These are phyloP conservation scores for Microcaecilia unicolor DNA, from an alignment of 2,797 vertebrate genomes.

Conservation along the genomic window DNA sequence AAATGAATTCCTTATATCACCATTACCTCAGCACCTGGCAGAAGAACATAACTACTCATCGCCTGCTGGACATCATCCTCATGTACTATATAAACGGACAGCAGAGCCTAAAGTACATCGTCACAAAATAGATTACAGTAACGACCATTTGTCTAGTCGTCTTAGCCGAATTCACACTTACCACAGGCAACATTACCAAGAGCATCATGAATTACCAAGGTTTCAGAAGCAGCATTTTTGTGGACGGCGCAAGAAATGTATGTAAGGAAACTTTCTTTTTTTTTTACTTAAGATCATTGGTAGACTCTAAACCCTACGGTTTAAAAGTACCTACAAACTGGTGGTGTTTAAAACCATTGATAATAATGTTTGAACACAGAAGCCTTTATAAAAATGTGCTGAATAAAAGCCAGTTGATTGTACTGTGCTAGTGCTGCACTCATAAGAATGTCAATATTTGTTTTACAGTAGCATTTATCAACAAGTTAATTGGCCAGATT, in stretches of 20 bases:
- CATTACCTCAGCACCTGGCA: constrained; percentile 78
- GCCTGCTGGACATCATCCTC: constrained; percentile 78
- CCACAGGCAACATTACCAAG: constrained; percentile 29
- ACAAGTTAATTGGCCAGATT: too few relatives aligned
- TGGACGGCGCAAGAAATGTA: constrained; percentile 98
- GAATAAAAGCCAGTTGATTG: too few relatives aligned
- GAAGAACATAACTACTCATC: constrained; percentile 74
- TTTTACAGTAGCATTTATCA: too few relatives aligned
- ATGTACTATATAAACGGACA: constrained; percentile 84
- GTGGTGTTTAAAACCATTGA: constrained; percentile 11
- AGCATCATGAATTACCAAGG: constrained; percentile 48
- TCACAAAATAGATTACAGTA: constrained; percentile 17
- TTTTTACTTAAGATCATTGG: constrained; percentile 25
- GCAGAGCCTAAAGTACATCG: constrained; percentile 67
- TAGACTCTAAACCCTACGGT: constrained; percentile 2
- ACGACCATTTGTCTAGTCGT: constrained; percentile 10
- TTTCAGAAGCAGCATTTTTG: constrained; percentile 86
- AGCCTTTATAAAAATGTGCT: too few relatives aligned
- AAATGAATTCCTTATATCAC: constrained; percentile 84
- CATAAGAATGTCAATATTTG: too few relatives aligned
- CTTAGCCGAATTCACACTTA: constrained; percentile 10
- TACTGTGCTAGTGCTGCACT: too few relatives aligned
- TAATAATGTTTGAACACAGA: not conserved
- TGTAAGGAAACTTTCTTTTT: constrained; percentile 83
- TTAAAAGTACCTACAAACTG: not conserved